Base-by-base conservation (phyloP, 2,797 vertebrate species). In the Falco berigora region DNA sequence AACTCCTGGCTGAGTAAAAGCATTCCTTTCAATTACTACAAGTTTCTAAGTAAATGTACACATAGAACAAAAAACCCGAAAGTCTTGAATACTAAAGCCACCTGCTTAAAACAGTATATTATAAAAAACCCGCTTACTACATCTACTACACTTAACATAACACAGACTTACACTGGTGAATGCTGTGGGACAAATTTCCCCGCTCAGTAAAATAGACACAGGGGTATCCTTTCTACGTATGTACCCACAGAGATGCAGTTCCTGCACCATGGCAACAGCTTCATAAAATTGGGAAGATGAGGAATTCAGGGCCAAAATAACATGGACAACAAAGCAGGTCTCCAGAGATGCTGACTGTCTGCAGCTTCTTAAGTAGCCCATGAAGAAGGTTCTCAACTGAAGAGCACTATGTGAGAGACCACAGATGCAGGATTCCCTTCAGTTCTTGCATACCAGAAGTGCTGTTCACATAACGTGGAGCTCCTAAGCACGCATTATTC, bases 1-100 rank as follows among this genome's bases (percentile, higher is more conserved):
- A 97, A 91, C 52, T 87, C 68, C 56, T 76, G 14, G 38, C 64
- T 92, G 92, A 96, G 95, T 81, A 95, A 96, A 97, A 97, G 62
- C 83, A 94, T 95, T 92, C 56, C 75, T 97, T 95, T 95, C 94
- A 93, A 96, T 96, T 97, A 95, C 75, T 82, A 82, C 6, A 69
- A 88, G 46, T 86, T 91, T 80, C 75, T 93, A 92, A 94, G 83
- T 86, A 88, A 97, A 94, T 72, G 71, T 91, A 64, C 25, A 74
- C 64, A 52, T 40, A 74, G 25, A 72, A 81, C 16, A 59, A 63
- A 91, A 96, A n/a, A 15, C 36, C 86, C 59, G 73, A 38, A 12
- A 72, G 42, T 23, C 27, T 34, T 36, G 19, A 50, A 42, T 74
- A 73, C 67, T 59, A 68, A 75, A 75, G 58, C 42, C 73, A 89